These are phyloP conservation scores for Polydrusus cervinus DNA, from an alignment of 2,888 invertebrate species.

Conservation along the genomic window DNA sequence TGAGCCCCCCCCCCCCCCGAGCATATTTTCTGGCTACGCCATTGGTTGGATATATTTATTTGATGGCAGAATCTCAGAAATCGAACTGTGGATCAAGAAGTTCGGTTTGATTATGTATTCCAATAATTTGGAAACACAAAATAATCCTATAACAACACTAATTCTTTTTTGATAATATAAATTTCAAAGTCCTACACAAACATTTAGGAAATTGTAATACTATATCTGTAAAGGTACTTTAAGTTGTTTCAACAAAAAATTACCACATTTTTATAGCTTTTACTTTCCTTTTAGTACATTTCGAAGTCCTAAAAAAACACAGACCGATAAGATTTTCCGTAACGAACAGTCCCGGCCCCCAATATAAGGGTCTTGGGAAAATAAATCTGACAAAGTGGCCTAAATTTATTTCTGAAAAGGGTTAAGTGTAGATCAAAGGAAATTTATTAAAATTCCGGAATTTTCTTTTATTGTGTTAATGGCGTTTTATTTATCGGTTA, in stretches of 20 bases:
- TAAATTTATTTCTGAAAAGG: not conserved
- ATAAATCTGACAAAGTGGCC: constrained; percentile 4
- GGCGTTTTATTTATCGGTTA: too few relatives aligned
- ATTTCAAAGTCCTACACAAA: not conserved
- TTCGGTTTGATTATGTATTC: too few relatives aligned
- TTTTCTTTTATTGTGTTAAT: not conserved
- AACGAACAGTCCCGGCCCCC: not conserved
- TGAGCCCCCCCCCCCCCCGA: too few relatives aligned
- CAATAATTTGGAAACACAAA: too few relatives aligned
- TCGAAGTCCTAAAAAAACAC: not conserved
- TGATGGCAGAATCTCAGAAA: too few relatives aligned
- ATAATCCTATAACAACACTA: too few relatives aligned
- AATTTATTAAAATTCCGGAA: not conserved
- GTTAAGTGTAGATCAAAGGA: not conserved
- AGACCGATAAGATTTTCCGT: not conserved
- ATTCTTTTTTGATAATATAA: too few relatives aligned
- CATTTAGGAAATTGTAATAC: not conserved
- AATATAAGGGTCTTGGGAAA: not conserved
- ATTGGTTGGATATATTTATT: too few relatives aligned
- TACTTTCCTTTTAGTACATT: not conserved
- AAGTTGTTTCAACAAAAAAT: not conserved
- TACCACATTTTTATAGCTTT: constrained; percentile 10
- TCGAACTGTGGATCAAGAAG: too few relatives aligned
- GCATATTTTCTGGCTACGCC: too few relatives aligned
- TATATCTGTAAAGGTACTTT: not conserved